These are phyloP conservation scores for Actinia equina DNA, from an alignment of 64 coral and sea anemone species.

Conservation along the genomic window DNA sequence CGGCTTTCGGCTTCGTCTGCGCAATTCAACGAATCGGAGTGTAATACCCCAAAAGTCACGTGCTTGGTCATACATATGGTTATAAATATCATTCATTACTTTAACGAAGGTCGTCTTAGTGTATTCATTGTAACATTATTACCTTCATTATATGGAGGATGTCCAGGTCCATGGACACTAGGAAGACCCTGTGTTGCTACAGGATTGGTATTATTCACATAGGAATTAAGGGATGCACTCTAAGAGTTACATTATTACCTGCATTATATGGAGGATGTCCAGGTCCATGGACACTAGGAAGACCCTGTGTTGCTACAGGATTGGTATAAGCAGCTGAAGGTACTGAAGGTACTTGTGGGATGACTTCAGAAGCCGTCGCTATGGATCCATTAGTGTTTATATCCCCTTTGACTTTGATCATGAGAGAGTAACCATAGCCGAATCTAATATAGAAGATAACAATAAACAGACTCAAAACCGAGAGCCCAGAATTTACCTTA, in stretches of 20 bases:
- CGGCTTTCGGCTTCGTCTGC: too few species aligned
- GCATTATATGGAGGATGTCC: conserved; percentile 14
- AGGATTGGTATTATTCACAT: not conserved
- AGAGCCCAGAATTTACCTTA: not conserved
- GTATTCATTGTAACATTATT: not conserved
- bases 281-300: conserved; percentile 48
- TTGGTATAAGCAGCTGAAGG: not conserved
- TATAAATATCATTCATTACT: too few species aligned
- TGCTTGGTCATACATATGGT: too few species aligned
- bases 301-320: conserved; percentile 5
- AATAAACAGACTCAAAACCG: not conserved
- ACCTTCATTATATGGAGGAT: conserved; percentile 5
- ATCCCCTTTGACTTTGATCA: conserved; percentile 71
- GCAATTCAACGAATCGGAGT: too few species aligned
- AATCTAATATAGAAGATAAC: conserved; percentile 39
- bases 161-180: conserved; percentile 39
- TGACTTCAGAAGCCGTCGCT: conserved; percentile 7
- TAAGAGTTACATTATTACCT: not conserved
- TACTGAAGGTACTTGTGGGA: not conserved
- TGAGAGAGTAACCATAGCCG: conserved; percentile 90
- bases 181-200: conserved; percentile 17
- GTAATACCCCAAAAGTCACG: too few species aligned
- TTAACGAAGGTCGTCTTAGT: too few species aligned
- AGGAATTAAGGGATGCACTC: too few species aligned
- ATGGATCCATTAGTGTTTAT: not conserved